Conservation (phyloP, 1,140 invertebrate species). For the Orius laevigatus region DNA sequence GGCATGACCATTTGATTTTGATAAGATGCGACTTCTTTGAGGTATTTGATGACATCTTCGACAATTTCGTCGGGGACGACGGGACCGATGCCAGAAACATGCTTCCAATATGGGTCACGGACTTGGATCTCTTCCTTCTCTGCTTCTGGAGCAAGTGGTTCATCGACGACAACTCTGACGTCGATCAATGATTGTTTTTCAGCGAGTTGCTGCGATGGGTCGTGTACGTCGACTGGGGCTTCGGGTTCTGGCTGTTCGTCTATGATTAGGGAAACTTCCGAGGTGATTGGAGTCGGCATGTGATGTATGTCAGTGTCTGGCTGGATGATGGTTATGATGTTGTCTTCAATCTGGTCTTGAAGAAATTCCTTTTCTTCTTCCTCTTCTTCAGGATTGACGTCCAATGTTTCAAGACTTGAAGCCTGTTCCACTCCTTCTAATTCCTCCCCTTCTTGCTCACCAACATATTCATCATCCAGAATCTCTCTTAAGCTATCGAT, state of each 20-base stretch:
- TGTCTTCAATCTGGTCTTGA: no score
- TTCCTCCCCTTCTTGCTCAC: no score
- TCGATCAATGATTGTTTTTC: constrained; percentile 3
- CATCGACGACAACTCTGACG: background rate
- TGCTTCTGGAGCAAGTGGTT: no score
- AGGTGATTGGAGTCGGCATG: constrained; percentile 3
- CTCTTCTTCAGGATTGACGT: no score
- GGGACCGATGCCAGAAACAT: constrained; percentile 36
- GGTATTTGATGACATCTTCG: constrained; percentile 29
- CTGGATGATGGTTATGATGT: no score
- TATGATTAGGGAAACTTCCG: constrained; percentile 2
- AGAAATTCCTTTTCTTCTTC: no score
- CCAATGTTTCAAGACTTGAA: no score
- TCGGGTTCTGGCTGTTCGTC: background rate
- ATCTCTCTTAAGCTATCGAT: constrained; percentile 7
- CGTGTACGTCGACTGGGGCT: no score
- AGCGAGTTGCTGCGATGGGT: background rate
- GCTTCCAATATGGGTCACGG: constrained; percentile 1
- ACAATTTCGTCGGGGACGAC: constrained; percentile 25
- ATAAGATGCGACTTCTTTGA: constrained; percentile 29
- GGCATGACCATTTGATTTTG: constrained; percentile 41
- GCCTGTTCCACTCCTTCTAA: no score
- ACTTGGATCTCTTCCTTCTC: constrained; percentile 1
- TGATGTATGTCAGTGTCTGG: background rate
- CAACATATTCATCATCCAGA: constrained; percentile 4